These are phyloP conservation scores for Chauna torquata DNA, from an alignment of 2,113 vertebrate genomes.

Conservation along the genomic window DNA sequence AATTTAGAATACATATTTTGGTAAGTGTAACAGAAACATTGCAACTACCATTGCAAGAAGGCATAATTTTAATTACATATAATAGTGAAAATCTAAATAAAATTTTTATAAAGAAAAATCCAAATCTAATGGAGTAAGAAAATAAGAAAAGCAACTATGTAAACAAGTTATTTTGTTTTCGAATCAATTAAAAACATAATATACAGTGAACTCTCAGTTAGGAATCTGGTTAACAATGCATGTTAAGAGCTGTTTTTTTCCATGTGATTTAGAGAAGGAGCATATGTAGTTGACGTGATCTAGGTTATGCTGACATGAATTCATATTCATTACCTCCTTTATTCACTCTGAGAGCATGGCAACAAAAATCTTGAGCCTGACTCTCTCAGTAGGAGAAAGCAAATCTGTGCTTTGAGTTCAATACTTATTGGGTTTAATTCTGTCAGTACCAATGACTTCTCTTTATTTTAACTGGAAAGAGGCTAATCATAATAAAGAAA, in stretches of 20 bases:
- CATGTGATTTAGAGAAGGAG: neutral
- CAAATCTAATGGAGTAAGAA: neutral
- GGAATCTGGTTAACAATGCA: neutral
- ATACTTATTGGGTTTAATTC: neutral
- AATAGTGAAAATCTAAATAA: neutral
- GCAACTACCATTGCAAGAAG: neutral
- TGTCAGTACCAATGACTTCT: neutral
- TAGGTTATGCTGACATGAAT: neutral
- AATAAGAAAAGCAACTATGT: neutral
- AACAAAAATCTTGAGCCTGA: neutral
- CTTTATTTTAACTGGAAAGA: neutral
- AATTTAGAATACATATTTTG: neutral
- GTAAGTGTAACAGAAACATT: neutral
- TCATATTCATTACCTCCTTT: constrained; percentile 7
- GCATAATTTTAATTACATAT: neutral
- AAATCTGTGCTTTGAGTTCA: neutral
- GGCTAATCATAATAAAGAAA: neutral
- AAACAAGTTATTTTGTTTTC: neutral
- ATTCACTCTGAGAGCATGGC: neutral
- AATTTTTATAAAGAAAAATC: neutral
- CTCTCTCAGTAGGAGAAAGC: neutral
- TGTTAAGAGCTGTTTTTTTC: neutral
- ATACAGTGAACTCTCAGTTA: neutral
- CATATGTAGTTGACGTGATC: neutral
- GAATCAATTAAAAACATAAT: neutral